phyloP scores from a whole-genome alignment of 1,140 invertebrate species.

The Portunus trituberculatus region DNA sequence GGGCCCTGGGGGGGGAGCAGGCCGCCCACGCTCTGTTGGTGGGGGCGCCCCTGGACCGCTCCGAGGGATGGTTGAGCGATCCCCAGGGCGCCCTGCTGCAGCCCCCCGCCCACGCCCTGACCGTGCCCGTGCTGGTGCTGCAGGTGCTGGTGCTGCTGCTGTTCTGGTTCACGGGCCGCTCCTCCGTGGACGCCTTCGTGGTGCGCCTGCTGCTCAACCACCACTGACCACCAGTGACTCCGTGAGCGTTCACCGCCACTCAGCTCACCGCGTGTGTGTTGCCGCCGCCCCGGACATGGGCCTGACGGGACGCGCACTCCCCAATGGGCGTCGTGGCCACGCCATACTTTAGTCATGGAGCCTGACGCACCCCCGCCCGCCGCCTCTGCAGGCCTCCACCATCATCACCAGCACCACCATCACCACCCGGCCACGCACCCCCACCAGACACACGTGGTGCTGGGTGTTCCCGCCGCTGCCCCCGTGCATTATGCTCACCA shows the following conservation, averaged over 20 bases:
- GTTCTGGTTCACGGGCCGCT: conserved; percentile 64
- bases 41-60: conserved; percentile 33
- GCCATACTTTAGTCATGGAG: conserved; percentile 58
- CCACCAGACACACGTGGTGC: conserved; percentile 70
- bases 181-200: conserved; percentile 62
- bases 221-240: not conserved
- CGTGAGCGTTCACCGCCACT: not conserved
- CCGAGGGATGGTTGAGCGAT: not conserved
- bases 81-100: conserved; percentile 40
- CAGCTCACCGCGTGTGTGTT: no score
- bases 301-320: not conserved
- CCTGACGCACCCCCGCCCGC: not conserved
- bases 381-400: not conserved
- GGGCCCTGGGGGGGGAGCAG: conserved; percentile 52
- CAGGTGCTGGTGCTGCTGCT: conserved; percentile 68
- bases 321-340: not conserved
- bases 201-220: conserved; percentile 64
- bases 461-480: conserved; percentile 51
- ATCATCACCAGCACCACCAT: not conserved
- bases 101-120: conserved; percentile 46
- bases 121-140: conserved; percentile 63
- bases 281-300: not conserved
- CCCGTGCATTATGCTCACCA: conserved; percentile 64
- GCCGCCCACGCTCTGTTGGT: conserved; percentile 51
- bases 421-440: conserved; percentile 56